Percentiles rank a stretch among this genome's conserved stretches.
phyloP scores from a whole-genome alignment of 2,113 vertebrate species.

The Phaetusa simplex region DNA sequence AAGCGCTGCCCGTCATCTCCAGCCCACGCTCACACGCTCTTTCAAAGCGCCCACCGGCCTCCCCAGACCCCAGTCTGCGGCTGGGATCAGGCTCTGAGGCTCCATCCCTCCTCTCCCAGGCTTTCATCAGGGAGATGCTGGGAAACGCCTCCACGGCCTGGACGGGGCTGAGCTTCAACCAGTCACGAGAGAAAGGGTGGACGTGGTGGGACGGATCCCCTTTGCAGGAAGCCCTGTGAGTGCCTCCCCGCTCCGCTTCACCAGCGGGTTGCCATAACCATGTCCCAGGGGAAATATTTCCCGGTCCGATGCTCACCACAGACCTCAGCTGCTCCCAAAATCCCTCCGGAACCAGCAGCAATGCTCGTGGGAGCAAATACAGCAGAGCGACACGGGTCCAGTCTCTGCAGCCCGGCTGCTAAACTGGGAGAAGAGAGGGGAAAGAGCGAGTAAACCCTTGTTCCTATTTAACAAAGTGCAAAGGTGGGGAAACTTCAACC shows the following conservation, averaged over 20 bases:
- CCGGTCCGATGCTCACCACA: neutral
- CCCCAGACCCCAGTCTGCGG: neutral
- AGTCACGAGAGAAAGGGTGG: neutral
- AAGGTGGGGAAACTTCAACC: neutral
- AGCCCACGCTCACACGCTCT: neutral
- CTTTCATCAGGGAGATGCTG: neutral
- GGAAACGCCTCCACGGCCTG: fast-evolving
- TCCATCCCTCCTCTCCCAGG: neutral
- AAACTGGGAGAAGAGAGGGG: neutral
- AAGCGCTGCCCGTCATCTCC: neutral
- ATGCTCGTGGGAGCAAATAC: neutral
- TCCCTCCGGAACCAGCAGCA: neutral
- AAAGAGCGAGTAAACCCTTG: neutral
- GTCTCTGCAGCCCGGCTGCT: neutral
- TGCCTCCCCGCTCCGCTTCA: neutral
- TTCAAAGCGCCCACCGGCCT: neutral
- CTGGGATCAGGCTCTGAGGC: neutral
- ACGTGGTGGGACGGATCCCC: neutral
- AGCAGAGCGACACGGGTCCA: fast-evolving
- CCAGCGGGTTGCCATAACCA: neutral
- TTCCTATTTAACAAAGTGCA: neutral
- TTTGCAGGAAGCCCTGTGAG: neutral
- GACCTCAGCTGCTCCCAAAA: neutral
- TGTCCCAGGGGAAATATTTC: neutral
- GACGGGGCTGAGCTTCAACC: neutral